Evolutionary conservation across 2,888 invertebrate genomes (phyloP), one percentile per base, ranked within the genome.

Genomic region (Drosophila histrio): DNA sequence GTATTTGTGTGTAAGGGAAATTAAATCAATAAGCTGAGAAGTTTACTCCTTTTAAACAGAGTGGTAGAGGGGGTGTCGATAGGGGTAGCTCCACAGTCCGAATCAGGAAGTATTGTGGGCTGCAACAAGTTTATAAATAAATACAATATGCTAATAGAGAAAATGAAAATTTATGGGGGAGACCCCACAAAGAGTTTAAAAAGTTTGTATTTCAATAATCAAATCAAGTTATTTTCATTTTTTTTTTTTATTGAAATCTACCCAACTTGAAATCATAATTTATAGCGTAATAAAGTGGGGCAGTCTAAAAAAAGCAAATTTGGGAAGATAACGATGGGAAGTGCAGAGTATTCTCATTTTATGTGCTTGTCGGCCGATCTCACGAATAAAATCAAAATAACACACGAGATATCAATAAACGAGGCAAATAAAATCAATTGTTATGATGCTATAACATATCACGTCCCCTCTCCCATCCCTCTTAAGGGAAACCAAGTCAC

Each of bases 401-500:
- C 80, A 71, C 70, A 68, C 68, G 77, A 79, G 79, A 83, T 87
- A 83, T 87, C 82, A 87, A 83, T 83, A 87, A 87, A 72, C 71
- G 64, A 39, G 54, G 56, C 65, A 67, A 83, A 87, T 83, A 84
- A 83, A 87, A 87, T 83, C 78, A 87, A 87, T 87, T 83, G 87
- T 87, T 83, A 87, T 78, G 87, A 84, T 69, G 84, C 84, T 72
- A 79, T 81, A 86, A 86, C 87, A 81, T 71, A 79, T 86, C 87
- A 74, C 66, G 57, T 69, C 58, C 62, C 41, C 21, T 47, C 36
- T 32, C 34, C 15, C 17, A 11, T 4, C 26, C 9, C 9, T 4
- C 30, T 9, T 38, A 13, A 11, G 24, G 22, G n/a, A 36, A 17
- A 26, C 30, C 13, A 24, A 34, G 34, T 28, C 64, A 60, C 43